Conservation (phyloP, 2,113 vertebrate genomes). For the Tylochromis polylepis region DNA sequence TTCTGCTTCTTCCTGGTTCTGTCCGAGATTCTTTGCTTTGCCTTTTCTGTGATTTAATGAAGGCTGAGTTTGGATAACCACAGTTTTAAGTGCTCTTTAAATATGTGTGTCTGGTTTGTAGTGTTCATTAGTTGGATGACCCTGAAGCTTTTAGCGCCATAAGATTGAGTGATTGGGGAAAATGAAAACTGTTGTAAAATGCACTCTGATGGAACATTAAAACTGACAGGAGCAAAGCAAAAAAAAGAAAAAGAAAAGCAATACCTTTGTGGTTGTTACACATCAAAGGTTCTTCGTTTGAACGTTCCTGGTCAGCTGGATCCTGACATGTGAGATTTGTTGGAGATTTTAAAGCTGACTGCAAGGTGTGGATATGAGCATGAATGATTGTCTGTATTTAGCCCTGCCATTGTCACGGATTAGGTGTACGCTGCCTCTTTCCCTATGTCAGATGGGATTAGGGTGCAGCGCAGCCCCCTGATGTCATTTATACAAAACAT, state of each 20-base stretch:
- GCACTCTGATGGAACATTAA: background rate
- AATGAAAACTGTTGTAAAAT: background rate
- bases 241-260: background rate
- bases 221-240: background rate
- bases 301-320: rapidly evolving
- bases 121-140: rapidly evolving
- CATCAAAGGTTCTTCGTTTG: background rate
- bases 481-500: background rate
- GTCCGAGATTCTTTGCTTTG: background rate
- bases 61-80: rapidly evolving
- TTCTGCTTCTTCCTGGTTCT: background rate
- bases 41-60: background rate
- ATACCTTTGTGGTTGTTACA: background rate
- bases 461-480: background rate
- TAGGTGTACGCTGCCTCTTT: background rate
- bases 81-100: background rate
- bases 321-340: background rate
- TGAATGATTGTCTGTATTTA: background rate
- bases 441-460: background rate
- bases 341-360: background rate
- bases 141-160: background rate
- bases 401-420: background rate
- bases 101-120: background rate
- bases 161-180: background rate
- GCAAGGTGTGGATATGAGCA: background rate